A percentile compares a stretch with the other conserved stretches of the same genome.
These are phyloP conservation scores for Sphecodes monilicornis DNA, from an alignment of 2,888 invertebrate species.

Conservation along the genomic window DNA sequence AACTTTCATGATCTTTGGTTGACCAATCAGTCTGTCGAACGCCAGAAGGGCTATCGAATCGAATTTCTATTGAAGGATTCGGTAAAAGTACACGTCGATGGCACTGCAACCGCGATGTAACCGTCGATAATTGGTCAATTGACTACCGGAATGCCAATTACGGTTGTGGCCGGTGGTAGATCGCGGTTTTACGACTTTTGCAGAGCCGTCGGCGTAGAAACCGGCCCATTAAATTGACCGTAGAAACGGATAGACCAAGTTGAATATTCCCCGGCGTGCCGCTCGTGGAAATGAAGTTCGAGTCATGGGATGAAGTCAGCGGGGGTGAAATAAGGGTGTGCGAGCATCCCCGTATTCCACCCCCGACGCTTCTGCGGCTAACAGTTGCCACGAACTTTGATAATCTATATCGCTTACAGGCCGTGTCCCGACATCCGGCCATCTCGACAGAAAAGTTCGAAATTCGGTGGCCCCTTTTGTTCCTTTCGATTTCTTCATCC, in stretches of 20 bases:
- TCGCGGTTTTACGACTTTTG: slow-evolving; percentile 41
- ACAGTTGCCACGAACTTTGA: slow-evolving; percentile 78
- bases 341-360: slow-evolving; percentile 53
- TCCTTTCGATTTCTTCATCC: slow-evolving; percentile 53
- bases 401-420: slow-evolving; percentile 79
- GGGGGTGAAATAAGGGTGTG: slow-evolving; percentile 19
- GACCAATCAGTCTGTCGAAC: not conserved
- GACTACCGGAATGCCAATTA: slow-evolving; percentile 47
- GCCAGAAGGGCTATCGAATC: not conserved
- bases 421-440: slow-evolving; percentile 79
- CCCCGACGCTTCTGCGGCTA: slow-evolving; percentile 71
- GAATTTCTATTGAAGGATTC: slow-evolving; percentile 16
- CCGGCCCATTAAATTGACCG: slow-evolving; percentile 40
- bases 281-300: slow-evolving; percentile 51
- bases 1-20: not conserved
- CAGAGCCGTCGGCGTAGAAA: not conserved
- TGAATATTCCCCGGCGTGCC: slow-evolving; percentile 29
- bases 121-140: slow-evolving; percentile 53
- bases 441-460: slow-evolving; percentile 73
- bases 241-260: slow-evolving; percentile 39
- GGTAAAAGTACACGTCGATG: slow-evolving; percentile 35
- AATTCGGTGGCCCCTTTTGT: slow-evolving; percentile 30
- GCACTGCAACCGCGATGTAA: slow-evolving; percentile 14
- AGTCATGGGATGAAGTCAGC: slow-evolving; percentile 36
- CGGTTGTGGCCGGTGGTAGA: slow-evolving; percentile 4